Evolutionary conservation across 2,888 invertebrate genomes (phyloP), one percentile per base, ranked within the genome.

Genomic region (Harpagoxenus sublaevis): DNA sequence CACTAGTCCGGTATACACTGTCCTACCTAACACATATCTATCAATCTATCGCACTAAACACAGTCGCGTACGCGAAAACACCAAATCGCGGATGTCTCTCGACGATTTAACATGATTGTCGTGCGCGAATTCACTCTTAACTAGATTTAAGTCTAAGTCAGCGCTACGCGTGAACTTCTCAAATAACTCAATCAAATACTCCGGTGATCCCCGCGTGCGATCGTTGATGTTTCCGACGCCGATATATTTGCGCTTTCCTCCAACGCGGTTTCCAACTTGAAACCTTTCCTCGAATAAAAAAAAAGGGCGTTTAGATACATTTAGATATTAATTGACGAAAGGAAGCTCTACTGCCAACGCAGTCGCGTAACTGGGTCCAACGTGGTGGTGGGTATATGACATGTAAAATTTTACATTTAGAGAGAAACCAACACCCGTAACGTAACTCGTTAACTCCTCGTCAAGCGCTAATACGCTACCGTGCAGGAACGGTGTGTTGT

Each of bases 1-100:
- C 92, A 93, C 94, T 94, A 94, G 94, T 93, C 94, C 92, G 94
- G 94, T 94, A 94, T 94, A 94, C 94, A 92, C 93, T 92, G 91
- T 93, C 93, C 93, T 94, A 93, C 89, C 88, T 91, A 91, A 91
- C 86, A 91, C 83, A 84, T 87, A 90, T 77, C 88, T 84, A 84
- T 84, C 84, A 87, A 90, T 77, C 88, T 84, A 84, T 84, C 84
- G 88, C 86, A 87, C 84, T 86, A 86, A 85, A 81, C 39, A 65
- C 55, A 75, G 51, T 48, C 42, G 65, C 87, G 75, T 42, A 85
- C 65, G 71, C 70, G 85, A 83, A 70, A 63, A 70, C 81, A 66
- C 71, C 39, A 86, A 55, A 48, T 75, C 51, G 71, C 83, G 62
- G 63, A 75, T 79, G 84, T 85, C 68, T 51, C 71, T 45, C 68